Conservation (phyloP, 2,113 vertebrate genomes). For the Nothobranchius furzeri region DNA sequence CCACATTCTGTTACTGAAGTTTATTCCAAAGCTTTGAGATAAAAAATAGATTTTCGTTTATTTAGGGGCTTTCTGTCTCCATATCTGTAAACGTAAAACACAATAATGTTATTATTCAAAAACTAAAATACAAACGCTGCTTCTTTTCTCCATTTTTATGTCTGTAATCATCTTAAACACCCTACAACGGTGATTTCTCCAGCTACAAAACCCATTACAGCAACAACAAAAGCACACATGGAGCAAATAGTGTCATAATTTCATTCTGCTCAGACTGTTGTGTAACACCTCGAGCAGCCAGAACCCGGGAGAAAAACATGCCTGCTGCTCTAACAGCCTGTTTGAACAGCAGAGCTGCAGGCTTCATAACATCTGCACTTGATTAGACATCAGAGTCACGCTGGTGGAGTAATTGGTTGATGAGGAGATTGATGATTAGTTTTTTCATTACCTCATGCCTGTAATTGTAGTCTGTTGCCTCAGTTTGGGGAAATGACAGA, state of each 20-base stretch:
- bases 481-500: background rate
- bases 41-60: no score
- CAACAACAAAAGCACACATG: background rate
- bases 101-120: no score
- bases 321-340: background rate
- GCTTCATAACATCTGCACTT: background rate
- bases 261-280: background rate
- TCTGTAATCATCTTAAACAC: background rate
- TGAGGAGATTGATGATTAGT: background rate
- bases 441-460: background rate
- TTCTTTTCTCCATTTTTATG: background rate
- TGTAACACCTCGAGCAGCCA: conserved; percentile 1
- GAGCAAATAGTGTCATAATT: conserved; percentile 1
- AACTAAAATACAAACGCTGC: background rate
- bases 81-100: no score
- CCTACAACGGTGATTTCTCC: background rate
- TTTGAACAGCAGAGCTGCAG: conserved; percentile 3
- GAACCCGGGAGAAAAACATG: conserved; percentile 4
- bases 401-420: background rate
- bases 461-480: background rate
- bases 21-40: no score
- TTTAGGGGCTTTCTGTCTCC: no score
- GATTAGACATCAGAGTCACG: background rate
- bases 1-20: no score
- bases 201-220: background rate